Evolutionary conservation across 2,113 vertebrate species (phyloP), one percentile per base, ranked within the genome.

Genomic region (Semicossyphus pulcher): DNA sequence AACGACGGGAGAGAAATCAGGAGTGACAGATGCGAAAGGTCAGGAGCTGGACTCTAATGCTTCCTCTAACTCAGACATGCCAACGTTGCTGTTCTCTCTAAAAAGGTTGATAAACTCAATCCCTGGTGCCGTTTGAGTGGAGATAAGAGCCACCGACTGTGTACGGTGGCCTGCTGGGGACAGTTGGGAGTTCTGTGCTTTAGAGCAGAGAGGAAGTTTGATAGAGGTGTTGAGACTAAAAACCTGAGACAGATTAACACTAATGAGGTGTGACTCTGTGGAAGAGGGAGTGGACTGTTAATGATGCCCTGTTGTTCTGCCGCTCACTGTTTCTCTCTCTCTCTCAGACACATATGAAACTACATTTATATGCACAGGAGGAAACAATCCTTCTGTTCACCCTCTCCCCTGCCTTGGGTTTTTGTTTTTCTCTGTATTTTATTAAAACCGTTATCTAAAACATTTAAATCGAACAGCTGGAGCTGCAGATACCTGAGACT

Each of bases 221-320:
- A 73, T 64, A 54, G 80, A 76, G 51, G 48, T 58, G 15, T 54
- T 1, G 32, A n/a, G 11, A 80, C 69, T 36, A 14, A 76, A 85
- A 72, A 73, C 62, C 68, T 72, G 80, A 74, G 78, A 72, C 62
- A 82, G 82, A 84, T 88, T 73, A 83, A 53, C 71, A 48, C 53
- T 89, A 88, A 91, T 86, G 86, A 91, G 84, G 80, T 84, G 76
- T 80, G 83, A 82, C 82, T 85, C 31, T 14, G 69, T 54, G n/a
- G 25, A 37, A 20, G 52, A 80, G 74, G 52, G 64, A 79, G 59
- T 14, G 4, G 76, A 74, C 76, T 76, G 74, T 60, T 85, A 86
- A 83, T 75, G 68, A 69, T 8, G 48, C 79, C 37, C 54, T 61
- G 68, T 69, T 84, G 47, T 65, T 81, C 61, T 68, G 59, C 42